Evolutionary conservation across 2,888 invertebrate species (phyloP).

Genomic region (Tetranychus piercei): DNA sequence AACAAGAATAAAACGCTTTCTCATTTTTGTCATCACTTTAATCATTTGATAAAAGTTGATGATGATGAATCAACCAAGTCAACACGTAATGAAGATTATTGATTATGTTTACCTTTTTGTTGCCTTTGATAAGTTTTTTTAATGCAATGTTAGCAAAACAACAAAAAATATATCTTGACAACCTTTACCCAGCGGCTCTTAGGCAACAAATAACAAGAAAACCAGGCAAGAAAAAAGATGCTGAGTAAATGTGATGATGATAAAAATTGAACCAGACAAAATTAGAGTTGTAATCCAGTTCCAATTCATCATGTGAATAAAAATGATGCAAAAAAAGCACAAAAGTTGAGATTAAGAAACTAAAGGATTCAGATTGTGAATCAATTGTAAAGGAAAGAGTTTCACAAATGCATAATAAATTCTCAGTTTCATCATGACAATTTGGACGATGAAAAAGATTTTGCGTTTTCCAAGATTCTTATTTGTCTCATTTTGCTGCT

Average conservation of each 20-base stretch:
- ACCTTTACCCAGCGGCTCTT: background rate
- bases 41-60: background rate
- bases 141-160: background rate
- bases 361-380: too few species aligned
- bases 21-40: background rate
- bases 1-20: background rate
- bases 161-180: background rate
- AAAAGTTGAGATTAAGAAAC: too few species aligned
- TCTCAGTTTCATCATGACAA: too few species aligned
- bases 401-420: too few species aligned
- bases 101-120: background rate
- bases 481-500: too few species aligned
- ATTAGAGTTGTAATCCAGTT: too few species aligned
- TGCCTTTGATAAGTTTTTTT: background rate
- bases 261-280: background rate
- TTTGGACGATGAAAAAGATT: too few species aligned
- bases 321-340: too few species aligned
- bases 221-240: background rate
- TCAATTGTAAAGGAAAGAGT: too few species aligned
- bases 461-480: too few species aligned
- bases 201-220: background rate
- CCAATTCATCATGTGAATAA: too few species aligned
- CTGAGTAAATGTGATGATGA: background rate
- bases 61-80: background rate
- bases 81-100: constrained; percentile 1